A percentile compares a stretch with the other conserved stretches of the same genome.
These are phyloP conservation scores for Aspidiotus destructor DNA, from an alignment of 2,888 invertebrate species.

Conservation along the genomic window DNA sequence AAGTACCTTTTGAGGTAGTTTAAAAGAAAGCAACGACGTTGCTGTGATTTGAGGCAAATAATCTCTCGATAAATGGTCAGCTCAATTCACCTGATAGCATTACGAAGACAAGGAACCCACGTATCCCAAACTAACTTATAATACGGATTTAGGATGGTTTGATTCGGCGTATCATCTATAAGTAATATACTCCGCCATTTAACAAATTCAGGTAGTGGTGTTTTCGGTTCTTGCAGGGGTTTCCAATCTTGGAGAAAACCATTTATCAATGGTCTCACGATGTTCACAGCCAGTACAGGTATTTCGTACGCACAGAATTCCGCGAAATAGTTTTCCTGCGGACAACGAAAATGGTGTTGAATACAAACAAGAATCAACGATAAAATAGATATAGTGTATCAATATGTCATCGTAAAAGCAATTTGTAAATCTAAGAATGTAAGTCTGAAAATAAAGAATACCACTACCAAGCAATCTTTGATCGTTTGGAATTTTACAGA, in stretches of 20 bases:
- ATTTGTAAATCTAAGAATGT: no score
- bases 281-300: constrained; percentile 69
- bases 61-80: neutral
- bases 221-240: constrained; percentile 58
- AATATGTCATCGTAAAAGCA: neutral
- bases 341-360: constrained; percentile 18
- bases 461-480: no score
- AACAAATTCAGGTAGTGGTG: constrained; percentile 54
- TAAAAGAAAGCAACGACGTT: no score
- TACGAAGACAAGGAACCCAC: constrained; percentile 74
- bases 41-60: no score
- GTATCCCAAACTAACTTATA: constrained; percentile 81
- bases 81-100: constrained; percentile 57
- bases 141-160: constrained; percentile 53
- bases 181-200: constrained; percentile 61
- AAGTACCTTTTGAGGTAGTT: no score
- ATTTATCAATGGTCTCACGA: constrained; percentile 74
- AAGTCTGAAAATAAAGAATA: no score
- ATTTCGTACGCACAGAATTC: constrained; percentile 79
- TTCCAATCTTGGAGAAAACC: constrained; percentile 67
- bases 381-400: neutral
- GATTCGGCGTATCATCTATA: constrained; percentile 39
- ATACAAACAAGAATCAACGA: constrained; percentile 4
- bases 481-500: no score
- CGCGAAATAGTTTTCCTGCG: constrained; percentile 54